These are phyloP conservation scores for Ammospiza nelsoni DNA, from an alignment of 2,113 vertebrate genomes.

Conservation along the genomic window DNA sequence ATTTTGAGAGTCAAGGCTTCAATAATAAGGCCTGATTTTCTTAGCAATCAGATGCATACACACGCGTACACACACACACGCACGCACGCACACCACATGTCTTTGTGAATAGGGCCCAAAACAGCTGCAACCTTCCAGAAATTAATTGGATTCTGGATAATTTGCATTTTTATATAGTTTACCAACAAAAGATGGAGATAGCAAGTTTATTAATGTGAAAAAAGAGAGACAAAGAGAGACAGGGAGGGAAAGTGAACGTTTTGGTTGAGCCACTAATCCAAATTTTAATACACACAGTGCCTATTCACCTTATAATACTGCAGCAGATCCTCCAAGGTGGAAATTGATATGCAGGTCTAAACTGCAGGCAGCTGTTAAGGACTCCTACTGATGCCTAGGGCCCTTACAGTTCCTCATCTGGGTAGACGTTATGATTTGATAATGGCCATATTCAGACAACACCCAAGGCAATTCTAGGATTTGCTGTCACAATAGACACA, in stretches of 20 bases:
- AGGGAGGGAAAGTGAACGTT: not conserved
- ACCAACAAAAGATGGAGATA: constrained; percentile 74
- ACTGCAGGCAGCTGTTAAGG: constrained; percentile 63
- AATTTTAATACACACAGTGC: not conserved
- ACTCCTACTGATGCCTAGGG: constrained; percentile 56
- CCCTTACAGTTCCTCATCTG: constrained; percentile 49
- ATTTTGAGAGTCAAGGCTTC: constrained; percentile 53
- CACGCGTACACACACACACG: not conserved
- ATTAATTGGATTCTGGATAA: constrained; percentile 76
- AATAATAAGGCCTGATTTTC: constrained; percentile 70
- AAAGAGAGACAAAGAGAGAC: not conserved
- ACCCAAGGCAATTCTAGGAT: constrained; percentile 73
- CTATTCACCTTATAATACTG: constrained; percentile 26
- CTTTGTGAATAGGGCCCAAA: constrained; percentile 64
- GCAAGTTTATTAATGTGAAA: constrained; percentile 66
- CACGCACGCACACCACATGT: constrained; percentile 14
- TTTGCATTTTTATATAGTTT: constrained; percentile 78
- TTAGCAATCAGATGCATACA: constrained; percentile 44
- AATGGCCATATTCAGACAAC: constrained; percentile 75
- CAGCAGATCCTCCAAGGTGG: constrained; percentile 36
- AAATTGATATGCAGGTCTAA: constrained; percentile 50
- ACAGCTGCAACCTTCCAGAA: constrained; percentile 74
- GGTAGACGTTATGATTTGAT: constrained; percentile 68
- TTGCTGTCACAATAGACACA: constrained; percentile 70
- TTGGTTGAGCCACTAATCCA: constrained; percentile 38